Evolutionary conservation across 2,113 vertebrate species (phyloP), one percentile per base, ranked within the genome.

Genomic region (Anarhynchus alexandrinus): DNA sequence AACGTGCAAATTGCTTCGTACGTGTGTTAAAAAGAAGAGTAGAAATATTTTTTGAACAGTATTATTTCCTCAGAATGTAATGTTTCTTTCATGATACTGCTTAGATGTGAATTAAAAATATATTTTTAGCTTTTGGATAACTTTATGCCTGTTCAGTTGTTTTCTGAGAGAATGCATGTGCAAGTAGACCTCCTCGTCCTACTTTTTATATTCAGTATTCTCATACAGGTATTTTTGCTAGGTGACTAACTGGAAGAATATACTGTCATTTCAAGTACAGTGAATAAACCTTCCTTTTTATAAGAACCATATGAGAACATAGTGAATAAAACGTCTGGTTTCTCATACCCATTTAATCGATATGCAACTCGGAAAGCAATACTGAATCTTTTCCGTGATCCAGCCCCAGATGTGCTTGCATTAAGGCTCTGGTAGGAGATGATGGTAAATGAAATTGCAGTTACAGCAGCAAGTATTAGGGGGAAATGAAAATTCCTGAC

Each of bases 401-500:
- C 93, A 94, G 93, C 88, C 96, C 80, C 96, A 94, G 97, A 97
- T 97, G 95, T 96, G 91, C 93, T 93, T 90, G 73, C 86, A 62
- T 91, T 89, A 93, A 93, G 93, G 89, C 95, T 97, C 86, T 87
- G 74, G 66, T 93, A 86, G 86, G 91, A 94, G 88, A 58, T 92
- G 79, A 87, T 82, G 95, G 93, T 92, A 95, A 96, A 96, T 91
- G 84, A 95, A 97, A 96, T 40, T 96, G 89, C 95, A 96, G 94
- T 91, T 94, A 90, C 87, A 94, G 94, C 96, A 96, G 94, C 97
- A 90, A 95, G 94, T 90, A 95, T 94, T 93, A 95, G 96, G 69
- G 93, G 95, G 87, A 96, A 95, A 93, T 95, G 89, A 96, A 96
- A 95, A 96, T 88, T 94, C 95, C 94, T 97, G 96, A 97, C 96